Evolutionary conservation across 1,140 invertebrate species (phyloP).

Genomic region (Nasonia giraulti): DNA sequence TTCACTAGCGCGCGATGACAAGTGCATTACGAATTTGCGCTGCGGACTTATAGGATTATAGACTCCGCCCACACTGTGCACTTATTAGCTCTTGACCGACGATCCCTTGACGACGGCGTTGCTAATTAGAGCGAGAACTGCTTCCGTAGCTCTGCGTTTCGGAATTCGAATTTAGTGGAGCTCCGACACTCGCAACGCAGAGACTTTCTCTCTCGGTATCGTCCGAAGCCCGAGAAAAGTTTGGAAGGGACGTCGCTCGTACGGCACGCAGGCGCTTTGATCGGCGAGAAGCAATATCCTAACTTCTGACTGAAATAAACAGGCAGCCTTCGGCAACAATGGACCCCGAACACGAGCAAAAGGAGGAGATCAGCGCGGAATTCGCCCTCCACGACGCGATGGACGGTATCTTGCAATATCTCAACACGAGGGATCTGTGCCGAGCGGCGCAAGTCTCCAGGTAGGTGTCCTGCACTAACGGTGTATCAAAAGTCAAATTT

Average conservation of each 20-base stretch:
- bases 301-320: background rate
- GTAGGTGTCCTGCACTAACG: background rate
- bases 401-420: background rate
- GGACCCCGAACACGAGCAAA: background rate
- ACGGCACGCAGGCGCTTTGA: background rate
- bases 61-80: too few relatives aligned
- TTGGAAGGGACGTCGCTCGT: too few relatives aligned
- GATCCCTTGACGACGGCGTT: too few relatives aligned
- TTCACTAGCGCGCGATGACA: background rate
- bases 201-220: too few relatives aligned
- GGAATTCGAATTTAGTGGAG: too few relatives aligned
- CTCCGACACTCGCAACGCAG: too few relatives aligned
- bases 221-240: too few relatives aligned
- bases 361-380: background rate
- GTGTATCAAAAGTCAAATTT: background rate
- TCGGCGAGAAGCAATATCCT: background rate
- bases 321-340: background rate
- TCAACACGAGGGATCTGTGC: background rate
- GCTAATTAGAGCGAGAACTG: too few relatives aligned
- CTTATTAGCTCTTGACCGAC: too few relatives aligned
- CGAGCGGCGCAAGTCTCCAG: background rate
- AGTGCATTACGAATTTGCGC: too few relatives aligned
- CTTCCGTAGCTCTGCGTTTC: too few relatives aligned
- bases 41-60: too few relatives aligned
- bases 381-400: background rate